Percentiles rank a stretch among this genome's conserved stretches.
phyloP scores from a whole-genome alignment of 2,113 vertebrate species.

The Amphiprion percula region DNA sequence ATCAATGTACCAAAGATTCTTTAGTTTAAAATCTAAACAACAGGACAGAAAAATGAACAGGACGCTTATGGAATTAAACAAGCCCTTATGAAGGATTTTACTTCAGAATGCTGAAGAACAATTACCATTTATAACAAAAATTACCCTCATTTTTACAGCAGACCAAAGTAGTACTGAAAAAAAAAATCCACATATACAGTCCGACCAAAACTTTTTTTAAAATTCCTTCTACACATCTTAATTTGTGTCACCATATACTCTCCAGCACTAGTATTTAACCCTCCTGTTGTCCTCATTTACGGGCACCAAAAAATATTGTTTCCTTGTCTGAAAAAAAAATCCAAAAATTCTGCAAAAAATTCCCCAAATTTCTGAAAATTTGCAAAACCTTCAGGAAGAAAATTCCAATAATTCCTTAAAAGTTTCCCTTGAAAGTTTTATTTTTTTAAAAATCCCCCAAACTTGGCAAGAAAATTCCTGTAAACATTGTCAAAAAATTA shows the following conservation, averaged over 20 bases:
- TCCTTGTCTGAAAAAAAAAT: too few species aligned
- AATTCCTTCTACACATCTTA: not conserved
- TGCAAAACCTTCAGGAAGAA: too few species aligned
- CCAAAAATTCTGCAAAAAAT: too few species aligned
- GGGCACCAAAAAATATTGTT: too few species aligned
- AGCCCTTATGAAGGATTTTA: constrained; percentile 7
- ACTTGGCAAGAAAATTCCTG: too few species aligned
- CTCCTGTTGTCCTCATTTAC: too few species aligned
- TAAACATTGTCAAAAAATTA: too few species aligned
- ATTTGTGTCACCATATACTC: not conserved
- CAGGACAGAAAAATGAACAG: not conserved
- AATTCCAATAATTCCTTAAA: too few species aligned
- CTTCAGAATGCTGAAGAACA: constrained; percentile 23
- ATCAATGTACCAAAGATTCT: too few species aligned
- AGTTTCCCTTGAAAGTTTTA: too few species aligned
- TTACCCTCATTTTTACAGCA: constrained; percentile 47
- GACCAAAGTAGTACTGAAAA: not conserved
- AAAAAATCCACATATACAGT: constrained; percentile 5
- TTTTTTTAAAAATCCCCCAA: too few species aligned
- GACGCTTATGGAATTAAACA: constrained; percentile 51
- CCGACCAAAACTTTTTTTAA: constrained; percentile 20
- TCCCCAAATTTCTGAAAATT: too few species aligned
- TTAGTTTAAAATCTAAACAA: constrained; percentile 21
- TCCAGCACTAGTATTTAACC: not conserved
- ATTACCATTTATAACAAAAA: constrained; percentile 18